Conservation (phyloP, 2,113 vertebrate genomes). For the Amphiprion percula region DNA sequence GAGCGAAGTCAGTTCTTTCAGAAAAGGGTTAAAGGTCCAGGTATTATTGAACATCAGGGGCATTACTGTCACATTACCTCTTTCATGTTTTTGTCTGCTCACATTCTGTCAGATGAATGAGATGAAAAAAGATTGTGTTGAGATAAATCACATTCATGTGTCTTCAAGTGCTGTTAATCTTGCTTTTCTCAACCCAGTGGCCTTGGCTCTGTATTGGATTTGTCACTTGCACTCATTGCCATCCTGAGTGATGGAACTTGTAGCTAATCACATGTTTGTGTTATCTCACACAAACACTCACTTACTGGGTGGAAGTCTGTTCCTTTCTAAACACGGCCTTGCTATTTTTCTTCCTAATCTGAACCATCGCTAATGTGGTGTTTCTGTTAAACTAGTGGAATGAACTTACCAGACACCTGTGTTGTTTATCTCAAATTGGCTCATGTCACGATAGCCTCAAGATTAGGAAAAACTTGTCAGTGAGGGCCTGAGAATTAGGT, state of each 20-base stretch:
- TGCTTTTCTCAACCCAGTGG: conserved; percentile 2
- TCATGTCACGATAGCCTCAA: conserved; percentile 2
- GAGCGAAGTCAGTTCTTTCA: conserved; percentile 3
- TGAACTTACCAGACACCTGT: neutral
- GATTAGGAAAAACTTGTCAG: neutral
- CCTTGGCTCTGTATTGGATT: conserved; percentile 52
- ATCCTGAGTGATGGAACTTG: conserved; percentile 45
- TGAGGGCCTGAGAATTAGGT: neutral
- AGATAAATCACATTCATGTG: conserved; percentile 44
- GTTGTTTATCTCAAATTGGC: conserved; percentile 16
- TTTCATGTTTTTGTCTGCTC: conserved; percentile 29
- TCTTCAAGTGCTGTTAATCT: conserved; percentile 39
- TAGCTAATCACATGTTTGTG: conserved; percentile 36
- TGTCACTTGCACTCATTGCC: conserved; percentile 22
- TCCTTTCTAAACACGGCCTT: neutral
- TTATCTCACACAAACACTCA: conserved; percentile 38
- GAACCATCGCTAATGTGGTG: conserved; percentile 8
- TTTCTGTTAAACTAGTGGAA: conserved; percentile 23
- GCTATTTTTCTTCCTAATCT: conserved; percentile 11
- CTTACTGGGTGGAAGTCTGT: neutral
- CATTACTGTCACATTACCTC: conserved; percentile 23
- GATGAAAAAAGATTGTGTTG: conserved; percentile 25
- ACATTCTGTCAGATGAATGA: conserved; percentile 21
- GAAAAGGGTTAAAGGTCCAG: conserved; percentile 19
- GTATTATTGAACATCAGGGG: conserved; percentile 10